Evolutionary conservation across 2,113 vertebrate species (phyloP).

Genomic region (Lanius collurio): DNA sequence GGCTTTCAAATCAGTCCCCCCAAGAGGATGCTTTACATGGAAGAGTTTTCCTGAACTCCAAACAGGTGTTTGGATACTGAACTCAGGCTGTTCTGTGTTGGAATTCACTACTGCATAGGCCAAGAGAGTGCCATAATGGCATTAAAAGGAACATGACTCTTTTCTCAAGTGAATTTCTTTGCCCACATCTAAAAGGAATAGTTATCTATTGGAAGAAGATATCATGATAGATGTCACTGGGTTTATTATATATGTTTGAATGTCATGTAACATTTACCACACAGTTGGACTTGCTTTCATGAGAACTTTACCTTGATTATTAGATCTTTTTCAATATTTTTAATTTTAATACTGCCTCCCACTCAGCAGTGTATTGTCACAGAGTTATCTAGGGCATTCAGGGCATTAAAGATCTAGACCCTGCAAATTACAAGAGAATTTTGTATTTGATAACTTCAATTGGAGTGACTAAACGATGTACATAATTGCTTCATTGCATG

Average conservation of each 20-base stretch:
- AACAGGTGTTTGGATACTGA: neutral
- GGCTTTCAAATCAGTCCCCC: neutral
- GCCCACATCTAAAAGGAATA: neutral
- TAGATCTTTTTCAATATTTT: neutral
- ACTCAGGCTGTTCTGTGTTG: neutral
- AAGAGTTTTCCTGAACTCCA: neutral
- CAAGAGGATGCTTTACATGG: neutral
- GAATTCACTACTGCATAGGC: neutral
- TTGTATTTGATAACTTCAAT: constrained; percentile 25
- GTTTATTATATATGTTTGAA: neutral
- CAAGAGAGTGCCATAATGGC: neutral
- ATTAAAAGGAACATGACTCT: neutral
- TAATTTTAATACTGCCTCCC: neutral
- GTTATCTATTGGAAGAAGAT: neutral
- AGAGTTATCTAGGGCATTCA: neutral
- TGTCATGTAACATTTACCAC: neutral
- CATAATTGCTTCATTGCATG: constrained; percentile 43
- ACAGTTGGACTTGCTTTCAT: neutral
- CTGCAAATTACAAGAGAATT: constrained; percentile 12
- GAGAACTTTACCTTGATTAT: neutral
- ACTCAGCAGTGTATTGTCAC: neutral
- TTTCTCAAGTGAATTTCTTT: neutral
- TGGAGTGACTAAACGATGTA: neutral
- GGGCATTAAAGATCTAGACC: neutral
- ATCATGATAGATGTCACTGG: neutral